Evolutionary conservation across 37 sponge, comb jelly and placozoan species (phyloP).

Genomic region (Haliclona indistincta): DNA sequence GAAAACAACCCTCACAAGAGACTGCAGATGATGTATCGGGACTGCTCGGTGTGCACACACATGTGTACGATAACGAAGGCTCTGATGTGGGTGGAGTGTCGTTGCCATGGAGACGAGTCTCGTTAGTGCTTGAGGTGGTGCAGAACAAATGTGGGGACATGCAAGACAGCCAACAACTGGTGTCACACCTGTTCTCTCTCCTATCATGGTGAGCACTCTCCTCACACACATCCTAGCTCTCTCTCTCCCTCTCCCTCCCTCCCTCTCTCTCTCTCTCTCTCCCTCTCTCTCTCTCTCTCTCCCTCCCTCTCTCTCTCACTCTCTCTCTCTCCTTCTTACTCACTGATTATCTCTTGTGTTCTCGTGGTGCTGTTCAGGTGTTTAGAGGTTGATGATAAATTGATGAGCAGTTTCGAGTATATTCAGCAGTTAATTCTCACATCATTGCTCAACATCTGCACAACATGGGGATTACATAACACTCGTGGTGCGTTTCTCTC

Average conservation of each 20-base stretch:
- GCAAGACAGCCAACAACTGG: slow-evolving; percentile 39
- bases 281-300: not conserved
- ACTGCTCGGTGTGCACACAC: no score
- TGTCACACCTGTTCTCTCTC: slow-evolving; percentile 51
- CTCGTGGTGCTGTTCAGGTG: slow-evolving; percentile 12
- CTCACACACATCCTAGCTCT: not conserved
- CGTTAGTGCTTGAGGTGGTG: slow-evolving; percentile 57
- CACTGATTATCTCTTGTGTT: no score
- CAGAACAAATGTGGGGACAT: slow-evolving; percentile 20
- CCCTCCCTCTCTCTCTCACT: not conserved
- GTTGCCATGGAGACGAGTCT: slow-evolving; percentile 49
- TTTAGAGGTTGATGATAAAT: slow-evolving; percentile 33
- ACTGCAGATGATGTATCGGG: no score
- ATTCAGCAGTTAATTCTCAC: slow-evolving; percentile 64
- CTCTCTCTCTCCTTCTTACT: slow-evolving; percentile 2
- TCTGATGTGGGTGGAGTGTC: slow-evolving; percentile 9
- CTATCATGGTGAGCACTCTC: slow-evolving; percentile 19
- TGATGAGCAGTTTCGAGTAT: slow-evolving; percentile 45
- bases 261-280: not conserved
- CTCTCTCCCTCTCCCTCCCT: not conserved
- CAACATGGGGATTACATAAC: not conserved
- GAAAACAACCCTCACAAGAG: no score
- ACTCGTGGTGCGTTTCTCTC: slow-evolving; percentile 4
- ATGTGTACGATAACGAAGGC: no score
- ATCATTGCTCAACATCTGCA: slow-evolving; percentile 32